phyloP scores from a whole-genome alignment of 2,113 vertebrate genomes.

The Nymphicus hollandicus region DNA sequence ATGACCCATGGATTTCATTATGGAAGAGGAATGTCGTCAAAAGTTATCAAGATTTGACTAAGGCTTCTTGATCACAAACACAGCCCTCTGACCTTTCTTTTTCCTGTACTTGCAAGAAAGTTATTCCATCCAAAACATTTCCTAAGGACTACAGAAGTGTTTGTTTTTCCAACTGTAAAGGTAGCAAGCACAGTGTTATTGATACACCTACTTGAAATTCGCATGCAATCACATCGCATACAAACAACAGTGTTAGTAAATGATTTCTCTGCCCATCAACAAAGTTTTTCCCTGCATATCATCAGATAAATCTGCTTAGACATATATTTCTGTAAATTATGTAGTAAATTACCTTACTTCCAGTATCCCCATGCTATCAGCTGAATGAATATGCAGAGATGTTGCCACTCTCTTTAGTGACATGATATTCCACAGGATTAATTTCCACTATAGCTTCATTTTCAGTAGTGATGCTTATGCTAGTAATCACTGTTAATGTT shows the following conservation, averaged over 20 bases:
- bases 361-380: constrained; percentile 33
- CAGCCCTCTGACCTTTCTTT: background rate
- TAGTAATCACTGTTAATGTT: background rate
- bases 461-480: background rate
- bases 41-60: background rate
- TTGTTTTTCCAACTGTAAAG: background rate
- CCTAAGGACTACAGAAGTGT: background rate
- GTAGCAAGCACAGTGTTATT: background rate
- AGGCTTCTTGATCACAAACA: background rate
- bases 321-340: background rate
- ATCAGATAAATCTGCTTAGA: background rate
- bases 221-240: background rate
- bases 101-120: background rate
- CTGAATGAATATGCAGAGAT: background rate
- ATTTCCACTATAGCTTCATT: background rate
- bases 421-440: background rate
- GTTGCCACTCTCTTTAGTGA: constrained; percentile 7
- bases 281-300: background rate
- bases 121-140: background rate
- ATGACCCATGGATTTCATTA: background rate
- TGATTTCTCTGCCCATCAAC: background rate
- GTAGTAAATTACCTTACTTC: background rate
- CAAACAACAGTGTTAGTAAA: background rate
- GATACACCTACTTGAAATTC: background rate
- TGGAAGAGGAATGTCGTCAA: background rate